Percentiles rank a stretch among this genome's conserved stretches.
Conservation (phyloP, 2,113 vertebrate genomes). For the Agapornis roseicollis region DNA sequence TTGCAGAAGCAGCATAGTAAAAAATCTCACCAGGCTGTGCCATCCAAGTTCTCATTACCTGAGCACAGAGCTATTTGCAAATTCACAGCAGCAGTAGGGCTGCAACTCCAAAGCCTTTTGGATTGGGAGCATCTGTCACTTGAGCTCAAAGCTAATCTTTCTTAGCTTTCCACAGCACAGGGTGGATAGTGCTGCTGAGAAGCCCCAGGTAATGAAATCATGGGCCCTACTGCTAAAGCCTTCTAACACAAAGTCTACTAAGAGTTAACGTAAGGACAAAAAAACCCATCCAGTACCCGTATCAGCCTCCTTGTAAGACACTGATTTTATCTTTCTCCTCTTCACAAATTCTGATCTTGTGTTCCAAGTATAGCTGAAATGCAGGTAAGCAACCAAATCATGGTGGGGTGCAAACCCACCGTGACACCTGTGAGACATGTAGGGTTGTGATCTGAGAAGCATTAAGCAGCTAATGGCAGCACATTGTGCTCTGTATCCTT, state of each 20-base stretch:
- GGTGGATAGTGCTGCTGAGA: not conserved
- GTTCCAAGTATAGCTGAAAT: not conserved
- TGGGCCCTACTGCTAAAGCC: not conserved
- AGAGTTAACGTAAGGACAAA: not conserved
- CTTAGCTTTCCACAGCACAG: not conserved
- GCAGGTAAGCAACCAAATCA: not conserved
- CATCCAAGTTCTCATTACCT: not conserved
- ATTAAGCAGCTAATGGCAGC: not conserved
- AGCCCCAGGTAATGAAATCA: not conserved
- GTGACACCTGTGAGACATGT: not conserved
- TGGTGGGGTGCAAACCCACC: not conserved
- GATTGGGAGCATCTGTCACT: not conserved
- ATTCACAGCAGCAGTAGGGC: not conserved
- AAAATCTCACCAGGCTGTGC: not conserved
- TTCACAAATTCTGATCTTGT: not conserved
- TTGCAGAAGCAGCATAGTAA: not conserved
- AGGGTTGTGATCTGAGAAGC: constrained; percentile 5
- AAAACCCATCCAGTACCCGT: not conserved
- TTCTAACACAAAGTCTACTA: not conserved
- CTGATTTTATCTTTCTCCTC: not conserved
- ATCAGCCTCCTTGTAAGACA: not conserved
- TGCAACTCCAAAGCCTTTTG: not conserved
- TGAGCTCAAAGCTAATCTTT: constrained; percentile 1
- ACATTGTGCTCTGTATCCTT: not conserved
- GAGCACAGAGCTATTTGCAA: not conserved